Conservation (phyloP, 2,113 vertebrate species). For the Ictidomys tridecemlineatus region DNA sequence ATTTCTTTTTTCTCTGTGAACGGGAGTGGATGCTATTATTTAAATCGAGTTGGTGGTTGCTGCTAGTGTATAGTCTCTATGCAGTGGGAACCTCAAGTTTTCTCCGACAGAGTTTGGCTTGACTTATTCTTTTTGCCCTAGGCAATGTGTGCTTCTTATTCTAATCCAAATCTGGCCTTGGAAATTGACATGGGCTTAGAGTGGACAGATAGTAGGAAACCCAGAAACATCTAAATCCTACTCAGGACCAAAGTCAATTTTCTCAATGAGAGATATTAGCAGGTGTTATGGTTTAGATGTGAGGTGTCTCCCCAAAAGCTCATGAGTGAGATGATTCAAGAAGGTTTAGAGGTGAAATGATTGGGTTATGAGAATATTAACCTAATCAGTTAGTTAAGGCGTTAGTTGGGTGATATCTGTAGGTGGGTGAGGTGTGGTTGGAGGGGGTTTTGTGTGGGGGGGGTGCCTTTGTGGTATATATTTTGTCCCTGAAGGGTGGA, state of each 20-base stretch:
- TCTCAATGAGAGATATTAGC: background rate
- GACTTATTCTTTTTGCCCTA: background rate
- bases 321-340: too few species aligned
- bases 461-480: too few species aligned
- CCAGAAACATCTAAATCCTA: background rate
- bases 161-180: background rate
- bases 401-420: too few species aligned
- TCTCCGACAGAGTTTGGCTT: background rate
- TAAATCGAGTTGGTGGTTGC: background rate
- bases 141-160: background rate
- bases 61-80: background rate
- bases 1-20: background rate
- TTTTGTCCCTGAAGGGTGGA: too few species aligned
- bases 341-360: too few species aligned
- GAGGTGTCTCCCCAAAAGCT: too few species aligned
- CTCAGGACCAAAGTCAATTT: background rate
- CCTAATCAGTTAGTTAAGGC: too few species aligned
- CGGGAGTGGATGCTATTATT: background rate
- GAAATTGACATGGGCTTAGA: background rate
- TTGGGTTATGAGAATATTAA: too few species aligned
- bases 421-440: too few species aligned
- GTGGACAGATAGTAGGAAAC: background rate
- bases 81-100: background rate
- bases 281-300: too few species aligned
- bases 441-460: too few species aligned